Evolutionary conservation across 2,888 invertebrate genomes (phyloP), one percentile per base, ranked within the genome.

Genomic region (Dryadula phaetusa): DNA sequence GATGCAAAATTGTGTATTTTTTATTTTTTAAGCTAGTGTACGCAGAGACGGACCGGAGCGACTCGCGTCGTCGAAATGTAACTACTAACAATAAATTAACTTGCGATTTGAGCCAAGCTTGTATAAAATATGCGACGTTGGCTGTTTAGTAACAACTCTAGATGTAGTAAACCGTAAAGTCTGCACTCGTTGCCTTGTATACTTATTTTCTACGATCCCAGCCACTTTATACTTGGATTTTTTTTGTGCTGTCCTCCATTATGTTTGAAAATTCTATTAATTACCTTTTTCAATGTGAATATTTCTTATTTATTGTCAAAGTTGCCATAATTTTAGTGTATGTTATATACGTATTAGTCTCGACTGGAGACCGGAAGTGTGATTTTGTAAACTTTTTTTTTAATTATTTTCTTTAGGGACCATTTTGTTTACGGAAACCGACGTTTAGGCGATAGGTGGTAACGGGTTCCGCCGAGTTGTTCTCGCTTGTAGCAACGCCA

Each of bases 291-390:
- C 81, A 80, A 83, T 90, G 89, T 90, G 90, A 87, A 89, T 90
- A 88, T 85, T 82, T 79, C 84, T 90, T 92, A 92, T 92, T 92
- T 92, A 92, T 92, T 92, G 86, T 91, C 91, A 88, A 91, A 83
- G 92, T 92, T 92, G 92, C 92, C 92, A 92, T 92, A 92, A 89
- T 88, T 92, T 92, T 92, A 92, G 90, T 86, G 90, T 91, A 90
- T 90, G 86, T 89, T 87, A 87, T 85, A 90, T 90, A 90, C 90
- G 91, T 92, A 90, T 87, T 82, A 82, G 82, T 90, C 87, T 89
- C 86, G 83, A 74, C 78, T 73, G 75, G 88, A 84, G 87, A 82
- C 81, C 77, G 73, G 76, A 83, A 86, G 88, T 89, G 90, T 91
- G 90, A 90, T 92, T 90, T 88, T 84, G 83, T 84, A 82, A 82